Conservation (phyloP, 2,888 invertebrate species). For the Metallyticus violacea region DNA sequence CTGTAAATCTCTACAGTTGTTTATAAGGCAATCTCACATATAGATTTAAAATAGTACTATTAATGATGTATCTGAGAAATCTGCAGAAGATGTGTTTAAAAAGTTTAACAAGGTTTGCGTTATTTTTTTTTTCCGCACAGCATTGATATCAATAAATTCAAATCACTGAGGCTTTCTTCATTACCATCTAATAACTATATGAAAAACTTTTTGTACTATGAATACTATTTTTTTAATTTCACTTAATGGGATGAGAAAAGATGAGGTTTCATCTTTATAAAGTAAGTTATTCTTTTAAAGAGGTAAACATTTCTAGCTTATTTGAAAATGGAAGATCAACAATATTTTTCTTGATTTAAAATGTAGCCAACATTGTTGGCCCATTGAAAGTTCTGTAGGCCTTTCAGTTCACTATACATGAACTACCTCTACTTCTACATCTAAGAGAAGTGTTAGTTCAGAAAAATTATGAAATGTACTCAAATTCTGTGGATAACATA, state of each 20-base stretch:
- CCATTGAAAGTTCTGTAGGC: neutral
- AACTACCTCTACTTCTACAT: neutral
- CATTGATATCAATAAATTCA: neutral
- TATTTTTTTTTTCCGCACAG: neutral
- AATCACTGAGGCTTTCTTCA: neutral
- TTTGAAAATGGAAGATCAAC: neutral
- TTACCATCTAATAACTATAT: neutral
- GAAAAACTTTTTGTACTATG: neutral
- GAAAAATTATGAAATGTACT: neutral
- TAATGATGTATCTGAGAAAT: neutral
- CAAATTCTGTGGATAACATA: neutral
- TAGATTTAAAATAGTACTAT: neutral
- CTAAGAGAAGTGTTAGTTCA: neutral
- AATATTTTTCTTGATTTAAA: neutral
- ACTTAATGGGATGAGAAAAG: neutral
- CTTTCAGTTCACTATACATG: neutral
- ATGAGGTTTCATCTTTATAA: neutral
- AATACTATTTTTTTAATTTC: neutral
- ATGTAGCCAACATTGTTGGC: neutral
- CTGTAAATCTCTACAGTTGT: neutral
- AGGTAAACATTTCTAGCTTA: neutral
- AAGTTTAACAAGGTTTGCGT: neutral
- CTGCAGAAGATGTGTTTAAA: neutral
- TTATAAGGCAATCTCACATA: neutral
- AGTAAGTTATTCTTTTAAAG: neutral